Conservation (phyloP, 2,113 vertebrate genomes). For the Paraplagusia blochii region DNA sequence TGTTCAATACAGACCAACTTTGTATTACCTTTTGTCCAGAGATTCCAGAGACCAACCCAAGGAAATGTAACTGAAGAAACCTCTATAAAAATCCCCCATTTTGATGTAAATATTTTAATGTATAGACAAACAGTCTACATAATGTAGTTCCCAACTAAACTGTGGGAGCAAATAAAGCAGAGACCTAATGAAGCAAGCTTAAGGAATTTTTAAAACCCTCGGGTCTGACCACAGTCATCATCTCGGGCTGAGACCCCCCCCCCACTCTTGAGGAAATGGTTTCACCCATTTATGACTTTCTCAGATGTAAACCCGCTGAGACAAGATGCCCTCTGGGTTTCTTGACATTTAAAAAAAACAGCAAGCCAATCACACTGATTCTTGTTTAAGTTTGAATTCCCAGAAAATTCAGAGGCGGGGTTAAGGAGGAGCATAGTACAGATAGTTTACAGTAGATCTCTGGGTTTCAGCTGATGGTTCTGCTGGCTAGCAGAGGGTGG, state of each 20-base stretch:
- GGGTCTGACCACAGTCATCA: conserved; percentile 38
- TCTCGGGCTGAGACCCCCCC: conserved; percentile 53
- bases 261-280: conserved; percentile 58
- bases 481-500: not conserved
- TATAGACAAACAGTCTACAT: too few relatives aligned
- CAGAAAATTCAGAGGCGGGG: too few relatives aligned
- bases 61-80: too few relatives aligned
- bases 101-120: too few relatives aligned
- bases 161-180: conserved; percentile 3
- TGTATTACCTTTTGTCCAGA: too few relatives aligned
- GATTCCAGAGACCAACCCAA: too few relatives aligned
- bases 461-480: not conserved
- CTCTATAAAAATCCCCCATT: too few relatives aligned
- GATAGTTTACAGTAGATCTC: too few relatives aligned
- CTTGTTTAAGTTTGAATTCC: not conserved
- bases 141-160: too few relatives aligned
- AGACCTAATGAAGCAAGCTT: not conserved
- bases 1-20: too few relatives aligned
- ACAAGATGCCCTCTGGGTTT: not conserved
- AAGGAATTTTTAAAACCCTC: conserved; percentile 1
- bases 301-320: conserved; percentile 10
- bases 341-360: not conserved
- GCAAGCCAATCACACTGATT: not conserved
- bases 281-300: conserved; percentile 49
- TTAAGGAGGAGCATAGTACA: too few relatives aligned